Conservation (phyloP, 2,113 vertebrate species). For the Ellobius talpinus region DNA sequence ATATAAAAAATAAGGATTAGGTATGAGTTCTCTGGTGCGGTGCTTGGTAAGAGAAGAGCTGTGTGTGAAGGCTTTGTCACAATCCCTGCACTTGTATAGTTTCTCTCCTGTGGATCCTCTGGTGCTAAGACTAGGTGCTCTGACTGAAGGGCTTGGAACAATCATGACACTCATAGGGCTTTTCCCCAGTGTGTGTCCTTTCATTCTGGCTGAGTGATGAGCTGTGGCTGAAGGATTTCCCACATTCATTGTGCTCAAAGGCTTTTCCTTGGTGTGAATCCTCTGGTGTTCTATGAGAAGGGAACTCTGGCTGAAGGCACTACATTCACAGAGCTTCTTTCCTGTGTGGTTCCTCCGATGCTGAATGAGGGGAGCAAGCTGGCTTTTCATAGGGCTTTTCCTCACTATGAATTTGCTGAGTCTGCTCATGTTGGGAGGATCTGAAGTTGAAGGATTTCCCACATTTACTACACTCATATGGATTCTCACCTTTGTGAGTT, state of each 20-base stretch:
- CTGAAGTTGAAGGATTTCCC: neutral
- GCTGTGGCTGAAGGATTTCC: constrained; percentile 70
- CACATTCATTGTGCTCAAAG: neutral
- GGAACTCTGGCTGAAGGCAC: constrained; percentile 69
- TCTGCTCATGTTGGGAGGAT: neutral
- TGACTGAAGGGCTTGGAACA: constrained; percentile 58
- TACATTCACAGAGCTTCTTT: constrained; percentile 29
- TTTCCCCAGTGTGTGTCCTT: constrained; percentile 57
- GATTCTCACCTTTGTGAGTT: neutral
- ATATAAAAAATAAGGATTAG: too few species aligned
- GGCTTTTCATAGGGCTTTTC: constrained; percentile 52
- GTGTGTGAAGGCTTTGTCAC: constrained; percentile 59
- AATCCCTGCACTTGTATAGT: neutral
- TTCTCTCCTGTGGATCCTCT: constrained; percentile 58
- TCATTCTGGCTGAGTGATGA: constrained; percentile 43
- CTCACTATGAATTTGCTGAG: neutral
- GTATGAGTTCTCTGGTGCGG: constrained; percentile 68
- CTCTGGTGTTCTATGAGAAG: constrained; percentile 65
- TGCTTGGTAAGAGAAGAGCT: constrained; percentile 60
- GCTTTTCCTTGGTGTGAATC: constrained; percentile 68
- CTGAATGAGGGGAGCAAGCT: constrained; percentile 42
- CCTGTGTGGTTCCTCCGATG: constrained; percentile 63
- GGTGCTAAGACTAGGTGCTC: constrained; percentile 66
- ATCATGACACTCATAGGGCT: constrained; percentile 28
- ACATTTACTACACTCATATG: neutral